Evolutionary conservation across 2,797 vertebrate species (phyloP).

Genomic region (Pelobates cultripes): DNA sequence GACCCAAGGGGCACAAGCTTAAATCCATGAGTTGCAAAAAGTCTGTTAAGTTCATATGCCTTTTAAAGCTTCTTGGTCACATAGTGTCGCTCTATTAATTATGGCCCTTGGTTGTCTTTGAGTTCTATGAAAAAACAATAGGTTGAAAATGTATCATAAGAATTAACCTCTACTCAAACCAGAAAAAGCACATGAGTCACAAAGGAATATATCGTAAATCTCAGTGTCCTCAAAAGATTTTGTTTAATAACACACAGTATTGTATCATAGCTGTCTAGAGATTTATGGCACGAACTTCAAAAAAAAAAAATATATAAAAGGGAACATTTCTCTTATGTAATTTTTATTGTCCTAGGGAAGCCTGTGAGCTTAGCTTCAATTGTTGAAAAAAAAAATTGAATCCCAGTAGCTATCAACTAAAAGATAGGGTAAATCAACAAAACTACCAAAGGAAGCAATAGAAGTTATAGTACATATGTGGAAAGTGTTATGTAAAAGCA

Average conservation of each 20-base stretch:
- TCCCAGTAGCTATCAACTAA: background rate
- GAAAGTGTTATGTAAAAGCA: background rate
- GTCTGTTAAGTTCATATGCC: background rate
- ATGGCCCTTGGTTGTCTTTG: background rate
- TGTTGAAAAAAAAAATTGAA: background rate
- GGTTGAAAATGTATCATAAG: background rate
- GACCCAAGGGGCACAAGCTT: background rate
- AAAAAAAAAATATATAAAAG: background rate
- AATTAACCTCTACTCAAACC: background rate
- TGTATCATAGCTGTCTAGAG: background rate
- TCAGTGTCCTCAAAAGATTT: background rate
- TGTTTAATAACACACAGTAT: background rate
- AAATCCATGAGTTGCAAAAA: background rate
- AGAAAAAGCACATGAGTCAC: background rate
- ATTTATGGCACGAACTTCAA: background rate
- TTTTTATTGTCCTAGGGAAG: background rate
- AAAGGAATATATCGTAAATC: background rate
- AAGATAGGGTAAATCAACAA: background rate
- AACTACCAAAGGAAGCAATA: background rate
- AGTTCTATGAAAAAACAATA: background rate
- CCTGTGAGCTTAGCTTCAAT: background rate
- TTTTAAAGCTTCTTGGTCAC: background rate
- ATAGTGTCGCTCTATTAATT: background rate
- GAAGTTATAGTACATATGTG: background rate
- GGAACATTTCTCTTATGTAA: background rate